Conservation (phyloP, 1,140 invertebrate species). For the Drosophila pruinosa region DNA sequence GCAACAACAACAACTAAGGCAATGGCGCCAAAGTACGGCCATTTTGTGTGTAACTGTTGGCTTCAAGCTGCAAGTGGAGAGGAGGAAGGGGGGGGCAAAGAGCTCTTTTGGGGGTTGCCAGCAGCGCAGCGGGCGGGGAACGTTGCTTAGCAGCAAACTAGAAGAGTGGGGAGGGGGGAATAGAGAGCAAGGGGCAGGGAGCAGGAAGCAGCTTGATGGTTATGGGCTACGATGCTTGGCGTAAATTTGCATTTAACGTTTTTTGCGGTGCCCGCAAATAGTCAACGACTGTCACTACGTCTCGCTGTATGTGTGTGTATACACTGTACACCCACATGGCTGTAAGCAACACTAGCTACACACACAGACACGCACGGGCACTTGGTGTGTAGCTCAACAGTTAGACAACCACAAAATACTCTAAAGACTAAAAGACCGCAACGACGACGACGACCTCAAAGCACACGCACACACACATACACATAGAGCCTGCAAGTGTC, state of each 20-base stretch:
- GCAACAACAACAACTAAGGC: conserved; percentile 43
- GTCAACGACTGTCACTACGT: conserved; percentile 23
- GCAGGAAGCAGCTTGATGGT: neutral
- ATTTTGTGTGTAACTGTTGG: conserved; percentile 65
- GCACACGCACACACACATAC: conserved; percentile 14
- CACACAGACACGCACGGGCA: conserved; percentile 9
- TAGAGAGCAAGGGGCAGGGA: neutral
- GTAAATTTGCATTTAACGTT: conserved; percentile 82
- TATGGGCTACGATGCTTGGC: conserved; percentile 36
- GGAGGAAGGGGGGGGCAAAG: conserved; percentile 4
- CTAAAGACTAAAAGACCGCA: conserved; percentile 48
- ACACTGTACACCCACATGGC: conserved; percentile 1
- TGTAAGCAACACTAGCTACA: neutral
- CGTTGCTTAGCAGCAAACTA: neutral
- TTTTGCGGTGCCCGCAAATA: conserved; percentile 75
- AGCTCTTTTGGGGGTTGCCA: neutral
- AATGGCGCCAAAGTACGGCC: conserved; percentile 78
- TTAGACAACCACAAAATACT: conserved; percentile 55
- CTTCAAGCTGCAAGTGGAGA: too few relatives aligned
- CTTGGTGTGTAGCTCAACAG: conserved; percentile 31
- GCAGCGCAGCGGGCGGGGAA: neutral
- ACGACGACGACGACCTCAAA: conserved; percentile 21
- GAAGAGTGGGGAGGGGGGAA: neutral
- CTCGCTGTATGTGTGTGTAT: neutral
- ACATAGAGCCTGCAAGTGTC: conserved; percentile 43